Conservation (phyloP, 2,888 invertebrate genomes). For the Poecilobothrus nobilitatus region DNA sequence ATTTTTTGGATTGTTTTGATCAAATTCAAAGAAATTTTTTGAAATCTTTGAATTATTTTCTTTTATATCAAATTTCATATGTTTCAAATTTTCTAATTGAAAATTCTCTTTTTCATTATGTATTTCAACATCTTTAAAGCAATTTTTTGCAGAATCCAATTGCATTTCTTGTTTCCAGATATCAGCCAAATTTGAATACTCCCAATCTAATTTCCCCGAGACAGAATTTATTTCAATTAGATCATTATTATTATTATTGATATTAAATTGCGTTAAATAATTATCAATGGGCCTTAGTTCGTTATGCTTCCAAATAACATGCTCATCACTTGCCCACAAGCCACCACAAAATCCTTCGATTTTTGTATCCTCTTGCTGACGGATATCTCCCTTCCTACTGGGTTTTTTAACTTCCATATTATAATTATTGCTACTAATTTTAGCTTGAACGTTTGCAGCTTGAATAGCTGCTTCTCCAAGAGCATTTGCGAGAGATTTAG, state of each 20-base stretch:
- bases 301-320: constrained; percentile 25
- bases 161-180: constrained; percentile 26
- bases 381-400: too few relatives aligned
- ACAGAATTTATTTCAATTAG: constrained; percentile 17
- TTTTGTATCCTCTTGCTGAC: neutral
- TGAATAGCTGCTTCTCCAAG: constrained; percentile 13
- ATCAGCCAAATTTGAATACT: constrained; percentile 33
- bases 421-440: constrained; percentile 11
- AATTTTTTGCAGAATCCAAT: neutral
- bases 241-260: constrained; percentile 7
- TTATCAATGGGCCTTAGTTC: constrained; percentile 28
- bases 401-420: neutral
- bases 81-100: neutral
- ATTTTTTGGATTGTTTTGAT: constrained; percentile 7
- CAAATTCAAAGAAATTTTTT: neutral
- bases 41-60: neutral
- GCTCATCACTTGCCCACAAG: constrained; percentile 26
- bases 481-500: constrained; percentile 27
- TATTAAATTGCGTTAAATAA: constrained; percentile 12
- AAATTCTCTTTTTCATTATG: neutral
- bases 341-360: constrained; percentile 23
- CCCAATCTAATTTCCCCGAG: constrained; percentile 30
- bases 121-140: constrained; percentile 15
- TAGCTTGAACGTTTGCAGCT: constrained; percentile 4
- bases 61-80: neutral